Base-by-base conservation (phyloP, 2,888 invertebrate species). In the Odontocolon sp. region DNA sequence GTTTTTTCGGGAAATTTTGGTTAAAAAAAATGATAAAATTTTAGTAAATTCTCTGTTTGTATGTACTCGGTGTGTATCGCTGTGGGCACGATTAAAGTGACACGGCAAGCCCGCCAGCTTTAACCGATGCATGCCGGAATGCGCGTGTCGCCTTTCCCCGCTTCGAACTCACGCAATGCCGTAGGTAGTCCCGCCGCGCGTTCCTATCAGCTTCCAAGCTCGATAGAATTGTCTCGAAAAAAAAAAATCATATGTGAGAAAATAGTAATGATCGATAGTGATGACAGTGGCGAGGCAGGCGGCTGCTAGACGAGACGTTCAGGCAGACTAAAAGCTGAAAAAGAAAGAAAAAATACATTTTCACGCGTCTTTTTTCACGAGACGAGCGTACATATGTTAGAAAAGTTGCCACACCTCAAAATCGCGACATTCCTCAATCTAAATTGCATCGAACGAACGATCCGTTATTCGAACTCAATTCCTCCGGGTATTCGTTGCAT, bases 391-490 rank as follows among this genome's bases (percentile, higher is more conserved):
- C n/a, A n/a, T n/a, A n/a, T n/a, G 61, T 31, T 42, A 38, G 59
- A 33, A 68, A 72, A 68, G n/a, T n/a, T 71, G 86, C 87, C 88
- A 87, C 88, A 86, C 88, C 88, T 88, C 85, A 85, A 88, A 88
- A 87, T 86, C 85, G 84, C 86, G 79, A 84, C 86, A 88, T 88
- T 86, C 88, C 86, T 80, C 82, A 61, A 64, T 64, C 77, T 72
- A 50, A 31, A 50, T 68, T 77, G 77, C 68, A 71, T 56, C 28
- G 21, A 36, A 56, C 54, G 56, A 31, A 9, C 66, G 14, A n/a
- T 33, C 36, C 16, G n/a, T 23, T 16, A 26, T 18, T 16, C 61
- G 69, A 31, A 40, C 28, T 21, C 26, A 28, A 23, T n/a, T 21
- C n/a, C n/a, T n/a, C n/a, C n/a, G n/a, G n/a, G n/a, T n/a, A n/a